phyloP scores from a whole-genome alignment of 92 coral and sea anemone genomes.

The Plumapathes pennacea region DNA sequence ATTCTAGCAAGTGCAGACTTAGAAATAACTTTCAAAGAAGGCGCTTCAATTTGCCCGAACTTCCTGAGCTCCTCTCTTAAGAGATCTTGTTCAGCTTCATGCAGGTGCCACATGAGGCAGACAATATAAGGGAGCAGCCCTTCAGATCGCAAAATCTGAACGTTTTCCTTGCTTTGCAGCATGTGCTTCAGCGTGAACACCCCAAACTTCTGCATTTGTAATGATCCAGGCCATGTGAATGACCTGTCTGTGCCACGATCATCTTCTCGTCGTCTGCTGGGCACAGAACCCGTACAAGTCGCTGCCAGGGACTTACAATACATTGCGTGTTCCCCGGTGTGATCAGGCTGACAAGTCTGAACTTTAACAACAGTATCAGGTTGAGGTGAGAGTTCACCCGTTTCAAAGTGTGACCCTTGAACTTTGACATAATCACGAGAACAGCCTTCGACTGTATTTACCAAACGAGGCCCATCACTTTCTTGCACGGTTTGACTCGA shows the following conservation, averaged over 20 bases:
- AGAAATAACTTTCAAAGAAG: slow-evolving; percentile 61
- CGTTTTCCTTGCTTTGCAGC: slow-evolving; percentile 63
- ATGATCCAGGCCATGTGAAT: slow-evolving; percentile 58
- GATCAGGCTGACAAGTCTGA: neutral
- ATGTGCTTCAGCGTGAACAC: slow-evolving; percentile 63
- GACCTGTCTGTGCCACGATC: neutral
- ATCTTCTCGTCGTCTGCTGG: too few relatives aligned
- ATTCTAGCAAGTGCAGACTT: slow-evolving; percentile 53
- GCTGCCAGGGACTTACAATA: neutral
- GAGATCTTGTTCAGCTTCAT: slow-evolving; percentile 16
- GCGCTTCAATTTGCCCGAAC: slow-evolving; percentile 42
- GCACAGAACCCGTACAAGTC: neutral
- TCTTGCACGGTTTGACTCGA: neutral
- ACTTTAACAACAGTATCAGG: too few relatives aligned
- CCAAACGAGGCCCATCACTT: neutral
- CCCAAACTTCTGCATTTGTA: slow-evolving; percentile 60
- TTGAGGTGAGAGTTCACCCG: too few relatives aligned
- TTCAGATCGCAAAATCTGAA: slow-evolving; percentile 48
- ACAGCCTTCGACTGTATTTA: neutral
- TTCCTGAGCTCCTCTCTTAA: slow-evolving; percentile 33
- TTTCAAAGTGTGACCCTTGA: neutral
- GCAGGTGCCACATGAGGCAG: slow-evolving; percentile 65
- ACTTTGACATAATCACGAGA: neutral
- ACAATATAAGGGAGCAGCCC: slow-evolving; percentile 47
- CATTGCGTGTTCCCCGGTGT: neutral